Conservation (phyloP, 2,797 vertebrate species). For the Loriculus beryllinus region DNA sequence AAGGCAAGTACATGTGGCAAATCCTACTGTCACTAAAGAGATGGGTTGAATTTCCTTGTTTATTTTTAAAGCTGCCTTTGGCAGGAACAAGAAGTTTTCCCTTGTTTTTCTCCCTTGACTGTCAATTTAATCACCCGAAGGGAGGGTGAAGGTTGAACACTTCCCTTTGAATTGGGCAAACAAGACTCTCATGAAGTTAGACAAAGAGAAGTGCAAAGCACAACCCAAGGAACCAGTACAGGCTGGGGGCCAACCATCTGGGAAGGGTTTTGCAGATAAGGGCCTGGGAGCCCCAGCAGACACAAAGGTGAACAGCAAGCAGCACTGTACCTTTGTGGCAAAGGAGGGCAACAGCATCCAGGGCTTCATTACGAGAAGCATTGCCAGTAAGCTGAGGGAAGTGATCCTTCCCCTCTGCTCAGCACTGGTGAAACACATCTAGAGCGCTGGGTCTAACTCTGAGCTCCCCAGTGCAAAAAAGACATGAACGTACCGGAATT, state of each 20-base stretch:
- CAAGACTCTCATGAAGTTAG: background rate
- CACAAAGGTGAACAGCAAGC: background rate
- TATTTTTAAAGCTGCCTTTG: conserved; percentile 18
- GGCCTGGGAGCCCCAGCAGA: background rate
- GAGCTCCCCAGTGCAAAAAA: background rate
- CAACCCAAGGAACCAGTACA: background rate
- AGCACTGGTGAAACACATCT: background rate
- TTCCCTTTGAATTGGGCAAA: background rate
- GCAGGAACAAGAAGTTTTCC: background rate
- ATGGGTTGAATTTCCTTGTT: background rate
- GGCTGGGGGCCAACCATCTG: background rate
- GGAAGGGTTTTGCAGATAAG: background rate
- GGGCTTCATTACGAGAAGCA: background rate
- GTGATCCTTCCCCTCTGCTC: background rate
- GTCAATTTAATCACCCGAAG: background rate
- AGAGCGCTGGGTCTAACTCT: fast-evolving
- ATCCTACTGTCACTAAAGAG: conserved; percentile 4
- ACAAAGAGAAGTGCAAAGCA: background rate
- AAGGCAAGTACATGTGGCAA: conserved; percentile 1
- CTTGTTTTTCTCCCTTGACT: background rate
- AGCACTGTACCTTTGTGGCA: background rate
- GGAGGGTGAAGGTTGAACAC: background rate
- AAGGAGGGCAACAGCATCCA: background rate
- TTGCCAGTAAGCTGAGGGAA: background rate
- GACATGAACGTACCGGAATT: background rate